These are phyloP conservation scores for Eudemis profundana DNA, from an alignment of 2,888 invertebrate species.

Conservation along the genomic window DNA sequence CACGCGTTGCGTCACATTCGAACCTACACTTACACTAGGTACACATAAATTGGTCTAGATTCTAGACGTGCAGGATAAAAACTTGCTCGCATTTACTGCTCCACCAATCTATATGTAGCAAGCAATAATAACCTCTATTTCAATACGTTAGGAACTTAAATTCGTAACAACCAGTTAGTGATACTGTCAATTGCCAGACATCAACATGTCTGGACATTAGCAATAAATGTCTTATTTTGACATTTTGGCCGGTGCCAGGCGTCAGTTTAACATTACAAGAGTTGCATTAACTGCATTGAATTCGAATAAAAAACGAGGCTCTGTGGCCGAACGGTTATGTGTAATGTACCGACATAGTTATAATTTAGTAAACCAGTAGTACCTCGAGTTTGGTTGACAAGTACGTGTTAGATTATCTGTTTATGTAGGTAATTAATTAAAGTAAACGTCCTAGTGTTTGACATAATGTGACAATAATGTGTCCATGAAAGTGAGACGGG, in stretches of 20 bases:
- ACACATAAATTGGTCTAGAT: constrained; percentile 38
- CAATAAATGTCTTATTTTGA: constrained; percentile 36
- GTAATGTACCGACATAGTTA: not conserved
- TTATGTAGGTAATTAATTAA: too few species aligned
- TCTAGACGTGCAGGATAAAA: constrained; percentile 36
- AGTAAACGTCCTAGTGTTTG: too few species aligned
- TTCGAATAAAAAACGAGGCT: constrained; percentile 20
- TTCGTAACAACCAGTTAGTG: not conserved
- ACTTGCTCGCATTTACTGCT: constrained; percentile 8
- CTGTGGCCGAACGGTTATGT: not conserved
- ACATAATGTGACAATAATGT: too few species aligned
- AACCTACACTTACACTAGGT: constrained; percentile 25
- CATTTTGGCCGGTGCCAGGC: constrained; percentile 23
- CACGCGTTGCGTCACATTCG: constrained; percentile 33
- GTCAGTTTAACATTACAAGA: constrained; percentile 29
- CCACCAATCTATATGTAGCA: not conserved
- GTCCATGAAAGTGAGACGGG: too few species aligned
- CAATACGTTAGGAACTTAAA: constrained; percentile 11
- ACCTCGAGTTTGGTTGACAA: too few species aligned
- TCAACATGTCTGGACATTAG: constrained; percentile 15
- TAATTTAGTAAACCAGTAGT: too few species aligned
- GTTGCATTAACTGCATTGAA: constrained; percentile 8
- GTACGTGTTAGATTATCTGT: too few species aligned
- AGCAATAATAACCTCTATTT: constrained; percentile 14
- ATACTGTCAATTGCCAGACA: not conserved